Evolutionary conservation across 2,888 invertebrate species (phyloP).

Genomic region (Drosophila rellima): DNA sequence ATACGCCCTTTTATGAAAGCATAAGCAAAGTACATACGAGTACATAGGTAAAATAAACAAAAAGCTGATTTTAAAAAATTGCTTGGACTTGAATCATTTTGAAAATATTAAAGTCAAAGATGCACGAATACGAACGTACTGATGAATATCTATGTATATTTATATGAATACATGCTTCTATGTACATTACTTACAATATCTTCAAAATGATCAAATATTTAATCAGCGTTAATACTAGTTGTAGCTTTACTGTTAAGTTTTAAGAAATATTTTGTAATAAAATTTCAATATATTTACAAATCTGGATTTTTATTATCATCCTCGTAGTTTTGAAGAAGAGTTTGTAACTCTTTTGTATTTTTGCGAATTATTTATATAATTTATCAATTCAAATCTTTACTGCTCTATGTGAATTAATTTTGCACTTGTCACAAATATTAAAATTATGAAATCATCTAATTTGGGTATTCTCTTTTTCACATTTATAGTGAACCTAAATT

Average conservation of each 20-base stretch:
- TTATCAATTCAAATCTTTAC: constrained; percentile 15
- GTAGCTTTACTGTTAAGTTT: constrained; percentile 79
- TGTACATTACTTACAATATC: constrained; percentile 38
- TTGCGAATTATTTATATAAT: constrained; percentile 40
- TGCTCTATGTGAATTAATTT: constrained; percentile 12
- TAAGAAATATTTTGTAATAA: constrained; percentile 77
- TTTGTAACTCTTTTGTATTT: constrained; percentile 27
- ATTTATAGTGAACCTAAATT: not conserved
- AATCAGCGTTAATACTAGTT: constrained; percentile 65
- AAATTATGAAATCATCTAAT: constrained; percentile 23
- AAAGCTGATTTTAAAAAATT: constrained; percentile 61
- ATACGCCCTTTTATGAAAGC: constrained; percentile 58
- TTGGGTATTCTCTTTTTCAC: constrained; percentile 6
- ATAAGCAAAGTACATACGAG: constrained; percentile 58
- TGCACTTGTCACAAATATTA: constrained; percentile 35
- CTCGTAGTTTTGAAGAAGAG: constrained; percentile 24
- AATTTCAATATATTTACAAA: constrained; percentile 74
- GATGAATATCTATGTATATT: not conserved
- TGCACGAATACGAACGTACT: constrained; percentile 7
- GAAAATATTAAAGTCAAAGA: constrained; percentile 38
- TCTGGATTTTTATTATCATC: constrained; percentile 37
- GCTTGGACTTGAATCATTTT: constrained; percentile 67
- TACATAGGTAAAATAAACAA: constrained; percentile 43
- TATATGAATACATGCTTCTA: not conserved
- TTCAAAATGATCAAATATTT: constrained; percentile 69